phyloP scores from a whole-genome alignment of 2,797 vertebrate species.

The Phoeniculus purpureus region DNA sequence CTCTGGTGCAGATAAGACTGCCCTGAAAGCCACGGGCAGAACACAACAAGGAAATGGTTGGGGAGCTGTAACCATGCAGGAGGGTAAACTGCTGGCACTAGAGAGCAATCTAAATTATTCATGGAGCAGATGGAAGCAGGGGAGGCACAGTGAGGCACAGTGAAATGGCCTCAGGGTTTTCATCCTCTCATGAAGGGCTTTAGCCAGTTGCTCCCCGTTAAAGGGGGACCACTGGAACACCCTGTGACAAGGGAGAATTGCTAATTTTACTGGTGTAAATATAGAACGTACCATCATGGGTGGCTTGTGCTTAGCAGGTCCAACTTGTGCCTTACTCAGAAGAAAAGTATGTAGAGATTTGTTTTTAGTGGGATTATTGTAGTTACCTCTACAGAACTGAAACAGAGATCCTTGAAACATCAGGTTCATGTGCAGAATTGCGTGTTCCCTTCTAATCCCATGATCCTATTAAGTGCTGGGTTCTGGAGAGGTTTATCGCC shows the following conservation, averaged over 20 bases:
- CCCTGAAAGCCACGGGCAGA: not conserved
- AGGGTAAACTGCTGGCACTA: slow-evolving; percentile 28
- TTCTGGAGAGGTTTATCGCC: slow-evolving; percentile 18
- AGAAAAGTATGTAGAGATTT: not conserved
- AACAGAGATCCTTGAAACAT: not conserved
- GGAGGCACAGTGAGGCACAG: not conserved
- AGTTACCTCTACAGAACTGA: not conserved
- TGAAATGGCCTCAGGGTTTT: slow-evolving; percentile 7
- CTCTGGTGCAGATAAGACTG: not conserved
- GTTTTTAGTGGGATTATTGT: not conserved
- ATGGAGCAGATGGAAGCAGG: slow-evolving; percentile 44
- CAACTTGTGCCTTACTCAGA: not conserved
- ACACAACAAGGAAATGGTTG: not conserved
- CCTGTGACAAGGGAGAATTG: not conserved
- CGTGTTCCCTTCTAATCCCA: slow-evolving; percentile 8
- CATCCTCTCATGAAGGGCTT: not conserved
- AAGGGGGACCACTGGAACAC: not conserved
- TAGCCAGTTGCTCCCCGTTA: not conserved
- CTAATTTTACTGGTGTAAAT: slow-evolving; percentile 13
- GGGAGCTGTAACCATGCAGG: not conserved
- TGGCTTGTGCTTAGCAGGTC: not conserved
- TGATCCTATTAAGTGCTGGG: slow-evolving; percentile 18
- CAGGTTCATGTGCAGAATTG: not conserved
- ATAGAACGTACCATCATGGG: not conserved
- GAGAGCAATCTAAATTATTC: slow-evolving; percentile 46